Evolutionary conservation across 2,113 vertebrate species (phyloP), one percentile per base, ranked within the genome.

Genomic region (Ursus arctos): DNA sequence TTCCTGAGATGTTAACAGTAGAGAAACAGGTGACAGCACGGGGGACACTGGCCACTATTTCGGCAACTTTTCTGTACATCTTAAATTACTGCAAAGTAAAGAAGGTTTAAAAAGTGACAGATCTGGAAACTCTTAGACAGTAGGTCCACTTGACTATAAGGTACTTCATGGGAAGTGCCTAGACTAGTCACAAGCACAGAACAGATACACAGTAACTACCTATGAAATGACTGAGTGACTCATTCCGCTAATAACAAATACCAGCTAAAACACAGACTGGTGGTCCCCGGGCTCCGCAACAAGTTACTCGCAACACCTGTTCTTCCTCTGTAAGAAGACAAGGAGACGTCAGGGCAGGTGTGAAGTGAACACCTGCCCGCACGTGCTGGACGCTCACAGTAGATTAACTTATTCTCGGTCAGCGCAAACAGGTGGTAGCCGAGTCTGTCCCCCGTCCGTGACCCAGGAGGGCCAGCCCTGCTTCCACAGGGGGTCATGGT

Each of bases 401-500:
- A 1, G 5, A n/a, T 11, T 1, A 0, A 4, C 72, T 63, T 24
- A 7, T 2, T 18, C 69, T n/a, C 22, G 6, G 19, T 12, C 36
- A 10, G 8, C 3, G 31, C 40, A 3, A 24, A 69, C 9, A 51
- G 71, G 7, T 1, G 12, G 36, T 16, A 13, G 15, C 28, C 10
- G 51, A 49, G 51, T 49, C 36, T 65, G 28, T 1, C 33, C 4
- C 47, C 33, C 0, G 15, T 53, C 14, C 0, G 0, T 40, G 59
- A 13, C 31, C 26, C 53, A 4, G 84, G 53, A 43, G 36, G 86
- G 13, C 1, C 2, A 84, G 31, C n/a, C 51, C 0, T 43, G 0
- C 33, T 55, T 61, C 7, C 1, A 0, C 0, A 0, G 1, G 5
- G 79, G 47, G 18, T 26, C 0, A 0, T 0, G 15, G 6, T 4